Evolutionary conservation across 2,888 invertebrate species (phyloP), one percentile per base, ranked within the genome.

Genomic region (Caenorhabditis sp.): DNA sequence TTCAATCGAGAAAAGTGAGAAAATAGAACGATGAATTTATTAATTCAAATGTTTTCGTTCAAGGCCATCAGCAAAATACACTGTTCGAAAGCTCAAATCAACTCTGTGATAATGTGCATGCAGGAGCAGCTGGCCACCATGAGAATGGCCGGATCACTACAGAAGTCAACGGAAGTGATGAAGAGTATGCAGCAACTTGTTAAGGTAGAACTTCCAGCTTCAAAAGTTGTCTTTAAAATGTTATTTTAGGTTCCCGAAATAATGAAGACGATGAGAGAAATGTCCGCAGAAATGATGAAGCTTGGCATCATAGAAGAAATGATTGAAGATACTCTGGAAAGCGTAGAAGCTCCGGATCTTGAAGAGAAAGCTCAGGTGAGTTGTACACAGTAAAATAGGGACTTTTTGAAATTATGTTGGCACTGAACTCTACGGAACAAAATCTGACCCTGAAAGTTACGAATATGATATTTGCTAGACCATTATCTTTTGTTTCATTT

Each of bases 221-320:
- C 49, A 38, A 1, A 38, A 7, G n/a, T 19, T 49, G 1, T 7
- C 3, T 41, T 28, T 14, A 24, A 61, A 47, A 35, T 74, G 44
- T 44, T 26, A 7, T 28, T 22, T 2, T 95, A 96, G 87, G 94
- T 98, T 19, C 97, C 97, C 0, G 98, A 99, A 93, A 95, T 99
- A 3, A 96, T 97, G 0, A 95, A 95, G 51, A 97, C 97, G 0
- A 99, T 99, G 98, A 95, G 96, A 91, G 98, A 98, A 88, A 94
- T 99, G 94, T 97, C 98, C 1, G 97, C 96, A 92, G 99, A 99
- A 94, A 99, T 99, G 98, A 98, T 97, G 96, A 96, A 95, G 93
- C 97, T 97, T 0, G 90, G 90, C 22, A 98, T 99, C 82, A 96
- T 99, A 72, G 98, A 99, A 93, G 99, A 99, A 93, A 97, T 99